A percentile compares a stretch with the other conserved stretches of the same genome.
Evolutionary conservation across 2,888 invertebrate species (phyloP).

Genomic region (Campoplex nolae): DNA sequence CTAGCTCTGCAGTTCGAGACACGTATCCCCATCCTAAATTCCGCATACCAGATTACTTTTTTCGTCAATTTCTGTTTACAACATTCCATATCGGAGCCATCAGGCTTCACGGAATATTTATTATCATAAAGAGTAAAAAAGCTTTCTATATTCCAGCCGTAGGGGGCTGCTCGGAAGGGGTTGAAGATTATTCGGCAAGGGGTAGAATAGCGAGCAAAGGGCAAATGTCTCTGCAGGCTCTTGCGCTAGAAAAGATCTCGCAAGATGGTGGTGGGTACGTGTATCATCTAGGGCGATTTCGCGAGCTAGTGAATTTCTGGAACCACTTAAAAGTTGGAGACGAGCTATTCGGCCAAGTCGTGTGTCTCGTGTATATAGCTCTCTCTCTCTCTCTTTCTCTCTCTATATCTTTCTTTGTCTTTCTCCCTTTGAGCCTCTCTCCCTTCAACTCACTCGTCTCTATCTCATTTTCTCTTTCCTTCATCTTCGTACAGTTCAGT

Average conservation of each 20-base stretch:
- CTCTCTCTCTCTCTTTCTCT: conserved; percentile 30
- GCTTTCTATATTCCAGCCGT: conserved; percentile 36
- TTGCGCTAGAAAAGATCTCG: conserved; percentile 6
- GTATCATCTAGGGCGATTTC: conserved; percentile 51
- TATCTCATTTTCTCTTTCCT: conserved; percentile 30
- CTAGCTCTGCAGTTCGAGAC: background rate
- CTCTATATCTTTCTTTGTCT: conserved; percentile 8
- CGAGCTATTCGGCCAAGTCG: conserved; percentile 73
- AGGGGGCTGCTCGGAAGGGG: conserved; percentile 27
- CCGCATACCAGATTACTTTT: conserved; percentile 3
- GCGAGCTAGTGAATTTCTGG: conserved; percentile 68
- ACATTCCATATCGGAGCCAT: conserved; percentile 17
- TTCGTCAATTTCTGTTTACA: conserved; percentile 21
- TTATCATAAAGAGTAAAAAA: conserved; percentile 43
- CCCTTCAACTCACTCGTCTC: background rate
- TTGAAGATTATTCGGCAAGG: conserved; percentile 42
- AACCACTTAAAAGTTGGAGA: conserved; percentile 75
- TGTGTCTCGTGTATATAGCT: conserved; percentile 52
- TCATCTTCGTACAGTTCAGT: conserved; percentile 72
- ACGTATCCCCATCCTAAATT: background rate
- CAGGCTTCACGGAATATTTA: conserved; percentile 15
- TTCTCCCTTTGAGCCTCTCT: conserved; percentile 9
- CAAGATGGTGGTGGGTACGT: conserved; percentile 27
- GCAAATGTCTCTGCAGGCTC: conserved; percentile 43
- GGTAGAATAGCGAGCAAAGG: conserved; percentile 33